Conservation (phyloP, 2,888 invertebrate genomes). For the Toxonevra muliebris region DNA sequence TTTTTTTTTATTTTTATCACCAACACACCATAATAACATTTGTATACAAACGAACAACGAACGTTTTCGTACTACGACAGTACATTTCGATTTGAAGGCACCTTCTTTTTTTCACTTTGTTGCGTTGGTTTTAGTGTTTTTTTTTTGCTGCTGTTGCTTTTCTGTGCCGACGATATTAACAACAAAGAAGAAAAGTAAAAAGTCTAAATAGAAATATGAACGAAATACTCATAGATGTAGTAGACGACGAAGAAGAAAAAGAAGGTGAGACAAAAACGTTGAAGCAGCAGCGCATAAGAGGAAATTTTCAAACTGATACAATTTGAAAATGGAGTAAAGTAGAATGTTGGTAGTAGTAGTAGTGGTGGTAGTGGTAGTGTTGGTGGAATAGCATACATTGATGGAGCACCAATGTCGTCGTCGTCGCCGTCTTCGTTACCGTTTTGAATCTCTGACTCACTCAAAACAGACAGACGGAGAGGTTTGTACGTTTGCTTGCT, state of each 20-base stretch:
- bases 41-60: constrained; percentile 7
- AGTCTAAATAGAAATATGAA: not conserved
- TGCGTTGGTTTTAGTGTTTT: not conserved
- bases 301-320: constrained; percentile 12
- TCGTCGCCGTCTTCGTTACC: too few relatives aligned
- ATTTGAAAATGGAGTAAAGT: constrained; percentile 7
- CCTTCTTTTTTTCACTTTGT: not conserved
- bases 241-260: not conserved
- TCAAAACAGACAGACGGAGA: too few relatives aligned
- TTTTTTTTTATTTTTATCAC: constrained; percentile 27
- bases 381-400: not conserved
- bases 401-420: not conserved
- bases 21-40: constrained; percentile 22
- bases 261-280: too few relatives aligned
- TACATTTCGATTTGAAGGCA: too few relatives aligned
- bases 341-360: not conserved
- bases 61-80: too few relatives aligned
- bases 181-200: not conserved
- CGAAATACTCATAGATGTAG: too few relatives aligned
- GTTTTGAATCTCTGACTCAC: too few relatives aligned
- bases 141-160: not conserved
- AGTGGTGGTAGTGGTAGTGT: not conserved
- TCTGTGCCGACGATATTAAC: not conserved
- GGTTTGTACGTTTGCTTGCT: too few relatives aligned
- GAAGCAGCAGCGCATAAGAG: too few relatives aligned